Percentiles rank a stretch among this genome's conserved stretches.
These are phyloP conservation scores for Crematogaster levior DNA, from an alignment of 2,888 invertebrate genomes.

Conservation along the genomic window DNA sequence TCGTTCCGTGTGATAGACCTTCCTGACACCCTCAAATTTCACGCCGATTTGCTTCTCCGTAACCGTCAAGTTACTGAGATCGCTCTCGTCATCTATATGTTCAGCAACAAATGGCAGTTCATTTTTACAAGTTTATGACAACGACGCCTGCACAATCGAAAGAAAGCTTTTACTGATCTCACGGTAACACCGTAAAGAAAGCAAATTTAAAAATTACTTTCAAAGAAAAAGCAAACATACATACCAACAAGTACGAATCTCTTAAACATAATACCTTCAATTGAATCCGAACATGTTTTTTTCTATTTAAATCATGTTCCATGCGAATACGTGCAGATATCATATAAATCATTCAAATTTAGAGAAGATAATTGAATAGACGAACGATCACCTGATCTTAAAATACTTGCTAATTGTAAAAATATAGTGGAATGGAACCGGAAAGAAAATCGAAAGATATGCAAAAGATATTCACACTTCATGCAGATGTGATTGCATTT, in stretches of 20 bases:
- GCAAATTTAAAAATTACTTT: slow-evolving; percentile 47
- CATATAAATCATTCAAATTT: background rate
- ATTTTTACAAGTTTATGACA: background rate
- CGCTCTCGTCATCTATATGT: slow-evolving; percentile 76
- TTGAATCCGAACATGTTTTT: background rate
- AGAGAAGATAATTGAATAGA: background rate
- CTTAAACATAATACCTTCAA: background rate
- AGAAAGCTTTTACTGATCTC: slow-evolving; percentile 61
- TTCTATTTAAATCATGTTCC: background rate
- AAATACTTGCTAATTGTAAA: background rate
- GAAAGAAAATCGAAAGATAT: background rate
- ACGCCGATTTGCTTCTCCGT: slow-evolving; percentile 89
- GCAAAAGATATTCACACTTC: background rate
- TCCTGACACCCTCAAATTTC: slow-evolving; percentile 90
- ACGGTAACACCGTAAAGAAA: slow-evolving; percentile 32
- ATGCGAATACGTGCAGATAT: slow-evolving; percentile 17
- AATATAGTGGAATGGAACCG: background rate
- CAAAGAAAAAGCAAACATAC: slow-evolving; percentile 7
- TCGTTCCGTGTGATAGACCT: slow-evolving; percentile 88
- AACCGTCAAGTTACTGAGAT: slow-evolving; percentile 77
- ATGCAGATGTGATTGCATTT: background rate
- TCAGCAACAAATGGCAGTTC: slow-evolving; percentile 2
- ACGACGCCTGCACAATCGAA: background rate
- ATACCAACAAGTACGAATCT: background rate
- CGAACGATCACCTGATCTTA: background rate